Evolutionary conservation across 2,113 vertebrate species (phyloP).

Genomic region (Anarrhichthys ocellatus): DNA sequence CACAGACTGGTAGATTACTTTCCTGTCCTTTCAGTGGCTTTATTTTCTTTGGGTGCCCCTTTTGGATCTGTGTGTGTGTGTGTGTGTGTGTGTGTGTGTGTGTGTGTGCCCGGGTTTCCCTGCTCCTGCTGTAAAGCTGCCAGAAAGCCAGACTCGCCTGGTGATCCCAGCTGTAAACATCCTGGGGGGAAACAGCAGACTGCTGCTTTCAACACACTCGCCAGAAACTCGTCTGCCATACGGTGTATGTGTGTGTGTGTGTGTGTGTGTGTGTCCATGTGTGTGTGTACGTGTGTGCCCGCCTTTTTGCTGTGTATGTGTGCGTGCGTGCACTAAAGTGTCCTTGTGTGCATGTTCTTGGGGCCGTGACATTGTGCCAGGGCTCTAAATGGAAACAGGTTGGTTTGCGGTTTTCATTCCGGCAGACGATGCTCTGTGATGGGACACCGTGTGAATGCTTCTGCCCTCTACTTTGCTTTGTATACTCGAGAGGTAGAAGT

Average conservation of each 20-base stretch:
- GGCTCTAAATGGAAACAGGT: constrained; percentile 79
- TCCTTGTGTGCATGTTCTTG: constrained; percentile 3
- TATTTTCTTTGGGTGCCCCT: constrained; percentile 44
- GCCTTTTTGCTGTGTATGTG: constrained; percentile 6
- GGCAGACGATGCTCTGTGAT: constrained; percentile 60
- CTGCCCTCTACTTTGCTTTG: constrained; percentile 53
- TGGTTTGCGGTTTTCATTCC: constrained; percentile 71
- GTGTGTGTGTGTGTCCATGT: constrained; percentile 6
- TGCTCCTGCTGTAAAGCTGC: constrained; percentile 68
- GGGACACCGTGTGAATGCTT: constrained; percentile 62
- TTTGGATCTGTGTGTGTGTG: constrained; percentile 29
- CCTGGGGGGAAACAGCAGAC: constrained; percentile 60
- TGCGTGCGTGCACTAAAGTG: neutral
- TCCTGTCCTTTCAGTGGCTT: constrained; percentile 2
- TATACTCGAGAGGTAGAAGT: constrained; percentile 21
- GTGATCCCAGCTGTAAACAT: constrained; percentile 80
- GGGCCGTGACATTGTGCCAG: constrained; percentile 45
- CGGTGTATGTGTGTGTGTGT: constrained; percentile 7
- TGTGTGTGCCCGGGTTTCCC: constrained; percentile 63
- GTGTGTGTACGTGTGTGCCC: constrained; percentile 13
- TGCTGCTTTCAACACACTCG: constrained; percentile 54
- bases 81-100: constrained; percentile 31
- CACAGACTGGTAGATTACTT: neutral
- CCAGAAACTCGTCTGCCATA: constrained; percentile 48
- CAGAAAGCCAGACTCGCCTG: constrained; percentile 74